Evolutionary conservation across 2,113 vertebrate genomes (phyloP), one percentile per base, ranked within the genome.

Genomic region (Anthoscopus minutus): DNA sequence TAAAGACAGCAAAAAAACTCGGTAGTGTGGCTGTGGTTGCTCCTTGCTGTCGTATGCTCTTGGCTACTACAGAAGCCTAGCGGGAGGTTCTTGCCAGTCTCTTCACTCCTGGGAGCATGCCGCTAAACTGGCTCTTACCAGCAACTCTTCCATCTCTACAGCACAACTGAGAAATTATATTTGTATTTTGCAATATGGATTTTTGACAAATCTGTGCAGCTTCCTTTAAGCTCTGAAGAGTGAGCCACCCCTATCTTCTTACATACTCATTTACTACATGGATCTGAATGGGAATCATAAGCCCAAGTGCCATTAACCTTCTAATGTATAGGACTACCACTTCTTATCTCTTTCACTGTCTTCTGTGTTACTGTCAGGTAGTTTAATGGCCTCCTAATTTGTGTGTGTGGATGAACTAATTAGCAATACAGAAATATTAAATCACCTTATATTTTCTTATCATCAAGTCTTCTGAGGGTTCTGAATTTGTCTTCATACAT

Each of bases 341-440:
- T 88, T 86, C 31, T 30, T 81, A 17, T 24, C 20, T 66, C 57
- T 83, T 92, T 56, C 47, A 51, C 38, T 80, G 33, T 67, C 72
- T 83, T 53, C 7, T 18, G 30, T 37, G 24, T 38, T 92, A 64
- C 60, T 93, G 47, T 53, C 51, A 90, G 44, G 60, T 64, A 81
- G 38, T 88, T 76, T 95, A 78, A 24, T 86, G 87, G 82, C 65
- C 89, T 93, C 87, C 97, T 96, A 97, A 92, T 97, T 93, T 96
- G 92, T 95, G 80, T 97, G 67, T 96, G 83, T 95, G 84, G 58
- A 37, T 93, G 73, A 89, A 53, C 86, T 96, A 95, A 96, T 97
- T 95, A 96, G 78, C 81, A 81, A 94, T 82, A 96, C 74, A 86
- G 91, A 96, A 97, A 94, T 95, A 96, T 40, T 54, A 96, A 94